Percentiles rank a stretch among this genome's conserved stretches.
Evolutionary conservation across 2,888 invertebrate species (phyloP).

Genomic region (Hetaerina titia): DNA sequence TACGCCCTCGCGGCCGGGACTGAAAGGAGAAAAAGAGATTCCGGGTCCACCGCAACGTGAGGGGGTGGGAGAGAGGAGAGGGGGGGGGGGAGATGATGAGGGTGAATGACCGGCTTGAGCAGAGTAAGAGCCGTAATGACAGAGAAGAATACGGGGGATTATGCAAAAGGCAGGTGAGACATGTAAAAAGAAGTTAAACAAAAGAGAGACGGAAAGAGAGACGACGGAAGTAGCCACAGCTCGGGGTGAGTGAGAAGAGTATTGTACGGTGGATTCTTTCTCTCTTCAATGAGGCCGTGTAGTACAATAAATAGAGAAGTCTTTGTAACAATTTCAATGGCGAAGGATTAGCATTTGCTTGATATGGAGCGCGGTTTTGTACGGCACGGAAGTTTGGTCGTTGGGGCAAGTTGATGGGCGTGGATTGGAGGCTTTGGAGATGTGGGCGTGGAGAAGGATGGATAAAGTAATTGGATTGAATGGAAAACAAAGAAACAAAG

Average conservation of each 20-base stretch:
- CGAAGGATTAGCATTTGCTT: too few species aligned
- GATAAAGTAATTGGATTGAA: too few species aligned
- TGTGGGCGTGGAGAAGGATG: too few species aligned
- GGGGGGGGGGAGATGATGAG: neutral
- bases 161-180: neutral
- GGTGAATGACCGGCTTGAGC: conserved; percentile 3
- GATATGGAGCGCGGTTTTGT: too few species aligned
- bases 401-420: too few species aligned
- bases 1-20: neutral
- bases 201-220: neutral
- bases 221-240: neutral
- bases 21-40: neutral
- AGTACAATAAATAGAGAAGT: too few species aligned
- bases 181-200: neutral
- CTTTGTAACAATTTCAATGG: too few species aligned
- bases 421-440: too few species aligned
- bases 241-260: neutral
- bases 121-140: neutral
- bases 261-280: neutral
- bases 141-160: neutral
- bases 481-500: too few species aligned
- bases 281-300: neutral
- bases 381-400: too few species aligned
- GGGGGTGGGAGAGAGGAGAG: neutral
- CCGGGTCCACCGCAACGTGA: neutral